These are phyloP conservation scores for Epinotia brunnichana DNA, from an alignment of 2,888 invertebrate genomes.

Conservation along the genomic window DNA sequence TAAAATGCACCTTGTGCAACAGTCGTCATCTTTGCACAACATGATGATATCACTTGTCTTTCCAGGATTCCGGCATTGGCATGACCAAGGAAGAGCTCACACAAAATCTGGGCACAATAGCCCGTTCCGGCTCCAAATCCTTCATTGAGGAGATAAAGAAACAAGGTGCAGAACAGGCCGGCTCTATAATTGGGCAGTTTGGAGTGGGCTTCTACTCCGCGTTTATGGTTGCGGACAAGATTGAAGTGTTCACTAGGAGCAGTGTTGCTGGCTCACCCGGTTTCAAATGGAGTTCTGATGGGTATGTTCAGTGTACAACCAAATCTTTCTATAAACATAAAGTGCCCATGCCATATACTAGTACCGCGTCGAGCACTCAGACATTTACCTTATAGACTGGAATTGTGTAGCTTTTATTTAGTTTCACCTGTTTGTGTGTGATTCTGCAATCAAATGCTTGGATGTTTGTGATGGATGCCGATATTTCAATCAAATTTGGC, in stretches of 20 bases:
- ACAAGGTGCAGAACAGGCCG: slow-evolving; percentile 84
- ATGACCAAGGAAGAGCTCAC: slow-evolving; percentile 97
- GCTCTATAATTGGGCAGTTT: slow-evolving; percentile 97
- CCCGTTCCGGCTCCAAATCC: slow-evolving; percentile 97
- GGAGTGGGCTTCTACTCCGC: slow-evolving; percentile 99
- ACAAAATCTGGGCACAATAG: slow-evolving; percentile 96
- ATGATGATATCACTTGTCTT: slow-evolving; percentile 6
- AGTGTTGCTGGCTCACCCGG: slow-evolving; percentile 87
- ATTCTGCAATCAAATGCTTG: too few relatives aligned
- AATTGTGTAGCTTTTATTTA: too few relatives aligned
- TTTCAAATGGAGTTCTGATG: slow-evolving; percentile 95
- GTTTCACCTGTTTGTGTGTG: too few relatives aligned
- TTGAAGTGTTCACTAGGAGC: slow-evolving; percentile 94
- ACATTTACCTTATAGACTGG: too few relatives aligned
- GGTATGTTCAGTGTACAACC: slow-evolving; percentile 81
- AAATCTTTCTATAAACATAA: too few relatives aligned
- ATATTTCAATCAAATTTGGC: too few relatives aligned
- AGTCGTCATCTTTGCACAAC: not conserved
- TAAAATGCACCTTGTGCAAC: too few relatives aligned
- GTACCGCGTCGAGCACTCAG: too few relatives aligned
- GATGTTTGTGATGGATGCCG: too few relatives aligned
- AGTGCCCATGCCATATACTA: too few relatives aligned
- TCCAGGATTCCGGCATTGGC: slow-evolving; percentile 95
- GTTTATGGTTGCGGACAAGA: slow-evolving; percentile 98
- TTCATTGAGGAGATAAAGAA: slow-evolving; percentile 93